phyloP scores from a whole-genome alignment of 37 sponge, comb jelly and placozoan genomes.

The Petrosia ficiformis region DNA sequence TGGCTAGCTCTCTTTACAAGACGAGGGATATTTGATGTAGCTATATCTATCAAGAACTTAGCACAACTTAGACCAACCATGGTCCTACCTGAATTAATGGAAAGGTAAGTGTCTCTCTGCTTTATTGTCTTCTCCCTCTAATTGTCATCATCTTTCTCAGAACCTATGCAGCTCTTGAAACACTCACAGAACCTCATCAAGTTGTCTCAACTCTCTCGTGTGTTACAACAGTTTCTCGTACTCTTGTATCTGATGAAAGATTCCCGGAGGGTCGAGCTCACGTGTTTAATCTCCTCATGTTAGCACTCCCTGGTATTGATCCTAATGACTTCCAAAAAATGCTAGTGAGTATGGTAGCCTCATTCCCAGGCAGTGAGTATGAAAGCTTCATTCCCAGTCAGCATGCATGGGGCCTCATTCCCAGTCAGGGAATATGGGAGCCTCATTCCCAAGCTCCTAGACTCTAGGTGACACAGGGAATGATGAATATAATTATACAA shows the following conservation, averaged over 20 bases:
- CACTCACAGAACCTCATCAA: slow-evolving; percentile 94
- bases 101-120: slow-evolving; percentile 26
- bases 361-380: neutral
- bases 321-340: slow-evolving; percentile 91
- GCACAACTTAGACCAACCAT: slow-evolving; percentile 69
- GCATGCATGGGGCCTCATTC: too few relatives aligned
- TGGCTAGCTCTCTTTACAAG: slow-evolving; percentile 81
- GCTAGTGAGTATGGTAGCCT: slow-evolving; percentile 21
- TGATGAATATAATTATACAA: neutral
- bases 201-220: slow-evolving; percentile 76
- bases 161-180: slow-evolving; percentile 78
- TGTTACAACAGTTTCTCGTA: slow-evolving; percentile 59
- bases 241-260: slow-evolving; percentile 53
- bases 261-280: slow-evolving; percentile 81
- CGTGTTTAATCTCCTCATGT: slow-evolving; percentile 69
- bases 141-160: slow-evolving; percentile 5
- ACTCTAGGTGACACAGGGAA: too few relatives aligned
- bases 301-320: slow-evolving; percentile 85
- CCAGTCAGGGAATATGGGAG: too few relatives aligned
- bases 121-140: neutral
- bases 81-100: slow-evolving; percentile 78
- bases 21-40: slow-evolving; percentile 37
- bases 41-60: slow-evolving; percentile 50
- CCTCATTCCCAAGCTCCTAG: too few relatives aligned
- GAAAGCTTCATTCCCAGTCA: too few relatives aligned